Base-by-base conservation (phyloP, 35 echinoderm and acorn worm species). In the Chiridota heheva region DNA sequence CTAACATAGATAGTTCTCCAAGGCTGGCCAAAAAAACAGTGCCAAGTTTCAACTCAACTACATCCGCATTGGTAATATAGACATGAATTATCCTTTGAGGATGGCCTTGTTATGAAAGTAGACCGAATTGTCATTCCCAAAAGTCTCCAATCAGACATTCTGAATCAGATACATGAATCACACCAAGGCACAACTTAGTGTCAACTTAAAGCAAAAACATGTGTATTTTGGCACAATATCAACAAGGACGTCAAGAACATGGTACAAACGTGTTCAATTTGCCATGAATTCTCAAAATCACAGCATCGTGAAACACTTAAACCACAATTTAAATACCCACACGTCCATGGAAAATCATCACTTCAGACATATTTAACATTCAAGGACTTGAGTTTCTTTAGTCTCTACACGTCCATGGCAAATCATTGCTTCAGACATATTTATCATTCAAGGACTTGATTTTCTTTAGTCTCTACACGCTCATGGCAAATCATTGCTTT, bases 131-230 rank as follows among this genome's bases (percentile, higher is more conserved):
- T 60, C 7, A 59, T 60, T 0, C 73, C 49, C 25, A 36, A n/a
- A n/a, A n/a, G n/a, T n/a, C n/a, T n/a, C n/a, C n/a, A n/a, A n/a
- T n/a, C n/a, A n/a, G n/a, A n/a, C n/a, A 64, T 64, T 7, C 60
- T 77, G 48, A 10, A 53, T 26, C 42, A 71, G 38, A n/a, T 82
- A 13, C 60, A 88, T 39, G 51, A 26, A 25, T 53, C 34, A 42
- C 80, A 90, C 25, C 71, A 90, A 65, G 80, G 87, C 2, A 84
- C 63, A 6, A 44, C 39, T 12, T 76, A 90, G 42, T 58, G 12
- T 29, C 45, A 84, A 31, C 80, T 84, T 13, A 18, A 69, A 40
- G 87, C 87, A 4, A 83, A 84, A 67, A 36, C 33, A 25, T 45
- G 41, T 49, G 78, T 89, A 7, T 89, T 58, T 34, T 89, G 63